These are phyloP conservation scores for Drosophila emarginata DNA, from an alignment of 2,888 invertebrate species.

Conservation along the genomic window DNA sequence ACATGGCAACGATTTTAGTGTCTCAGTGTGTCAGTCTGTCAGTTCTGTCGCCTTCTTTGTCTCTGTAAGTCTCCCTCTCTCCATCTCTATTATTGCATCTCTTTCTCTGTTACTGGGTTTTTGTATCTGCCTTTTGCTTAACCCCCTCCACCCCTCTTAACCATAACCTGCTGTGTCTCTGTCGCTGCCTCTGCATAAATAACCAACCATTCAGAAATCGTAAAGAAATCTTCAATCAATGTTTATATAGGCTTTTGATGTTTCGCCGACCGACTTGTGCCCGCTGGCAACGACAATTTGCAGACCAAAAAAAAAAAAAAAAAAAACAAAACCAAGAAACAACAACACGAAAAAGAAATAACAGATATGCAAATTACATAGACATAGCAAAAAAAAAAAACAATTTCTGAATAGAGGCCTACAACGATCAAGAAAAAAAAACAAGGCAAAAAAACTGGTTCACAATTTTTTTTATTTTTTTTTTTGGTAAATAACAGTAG, in stretches of 20 bases:
- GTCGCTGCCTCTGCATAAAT: slow-evolving; percentile 65
- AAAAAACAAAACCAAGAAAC: background rate
- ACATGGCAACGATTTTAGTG: slow-evolving; percentile 72
- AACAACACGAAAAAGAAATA: slow-evolving; percentile 7
- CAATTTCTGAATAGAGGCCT: slow-evolving; percentile 29
- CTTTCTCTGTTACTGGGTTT: slow-evolving; percentile 10
- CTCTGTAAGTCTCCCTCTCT: background rate
- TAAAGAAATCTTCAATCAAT: slow-evolving; percentile 78
- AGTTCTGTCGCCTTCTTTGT: slow-evolving; percentile 49
- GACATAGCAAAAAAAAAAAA: slow-evolving; percentile 34
- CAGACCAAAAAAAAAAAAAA: slow-evolving; percentile 58
- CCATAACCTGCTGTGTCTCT: background rate
- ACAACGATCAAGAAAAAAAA: slow-evolving; percentile 35
- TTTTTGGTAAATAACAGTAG: slow-evolving; percentile 5
- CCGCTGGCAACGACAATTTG: slow-evolving; percentile 71
- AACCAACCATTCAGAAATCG: slow-evolving; percentile 79
- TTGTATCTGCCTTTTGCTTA: slow-evolving; percentile 39
- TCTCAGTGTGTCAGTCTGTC: slow-evolving; percentile 79
- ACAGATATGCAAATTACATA: slow-evolving; percentile 70
- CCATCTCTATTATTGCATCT: background rate
- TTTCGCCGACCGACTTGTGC: slow-evolving; percentile 52
- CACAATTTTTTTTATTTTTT: background rate
- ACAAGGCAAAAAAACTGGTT: slow-evolving; percentile 14
- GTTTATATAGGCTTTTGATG: slow-evolving; percentile 71
- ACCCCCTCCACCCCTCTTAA: slow-evolving; percentile 25